Evolutionary conservation across 2,113 vertebrate genomes (phyloP).

Genomic region (Donacobius atricapilla): DNA sequence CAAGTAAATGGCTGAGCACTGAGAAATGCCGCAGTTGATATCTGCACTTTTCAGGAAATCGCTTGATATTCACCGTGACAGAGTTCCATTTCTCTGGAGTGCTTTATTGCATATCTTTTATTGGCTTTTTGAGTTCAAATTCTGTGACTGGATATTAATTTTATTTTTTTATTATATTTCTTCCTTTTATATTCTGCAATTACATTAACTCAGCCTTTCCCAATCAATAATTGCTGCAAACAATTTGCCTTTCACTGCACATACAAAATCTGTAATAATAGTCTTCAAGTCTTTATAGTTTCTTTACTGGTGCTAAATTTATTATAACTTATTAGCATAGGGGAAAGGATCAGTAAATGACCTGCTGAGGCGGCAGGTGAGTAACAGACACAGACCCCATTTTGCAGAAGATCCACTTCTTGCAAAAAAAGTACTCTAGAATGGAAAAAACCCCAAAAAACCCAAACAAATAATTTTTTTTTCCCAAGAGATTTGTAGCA

Average conservation of each 20-base stretch:
- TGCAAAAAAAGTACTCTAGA: background rate
- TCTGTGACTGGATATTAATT: background rate
- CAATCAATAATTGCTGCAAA: constrained; percentile 6
- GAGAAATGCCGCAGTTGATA: background rate
- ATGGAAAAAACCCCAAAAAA: background rate
- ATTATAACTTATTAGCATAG: background rate
- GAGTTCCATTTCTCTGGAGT: background rate
- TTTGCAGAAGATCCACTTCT: background rate
- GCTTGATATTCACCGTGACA: background rate
- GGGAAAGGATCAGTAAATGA: background rate
- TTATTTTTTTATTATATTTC: constrained; percentile 3
- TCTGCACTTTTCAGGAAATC: background rate
- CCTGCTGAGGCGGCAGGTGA: background rate
- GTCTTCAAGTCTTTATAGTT: background rate
- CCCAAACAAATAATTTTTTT: background rate
- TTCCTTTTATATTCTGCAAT: background rate
- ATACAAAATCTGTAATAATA: background rate
- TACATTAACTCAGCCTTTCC: constrained; percentile 13
- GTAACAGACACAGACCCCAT: background rate
- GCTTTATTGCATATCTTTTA: background rate
- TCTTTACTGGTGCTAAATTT: constrained; percentile 42
- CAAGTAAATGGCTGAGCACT: background rate
- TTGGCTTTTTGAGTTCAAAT: background rate
- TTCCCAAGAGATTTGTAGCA: background rate
- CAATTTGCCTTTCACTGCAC: constrained; percentile 36